Base-by-base conservation (phyloP, 2,888 invertebrate species). In the Noctua janthe region DNA sequence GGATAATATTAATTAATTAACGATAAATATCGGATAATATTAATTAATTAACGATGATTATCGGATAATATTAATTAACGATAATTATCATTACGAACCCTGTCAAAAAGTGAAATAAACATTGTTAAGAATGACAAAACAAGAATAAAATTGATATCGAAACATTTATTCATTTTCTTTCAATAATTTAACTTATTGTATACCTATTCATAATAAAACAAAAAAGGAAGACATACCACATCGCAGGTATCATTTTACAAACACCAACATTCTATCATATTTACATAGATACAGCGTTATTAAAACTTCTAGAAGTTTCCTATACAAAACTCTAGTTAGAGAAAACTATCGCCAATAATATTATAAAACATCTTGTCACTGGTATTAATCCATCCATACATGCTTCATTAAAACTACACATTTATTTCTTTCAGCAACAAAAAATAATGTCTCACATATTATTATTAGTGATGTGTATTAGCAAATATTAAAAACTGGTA, bases 171-270 rank as follows among this genome's bases (percentile, higher is more conserved):
- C 91, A 93, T 94, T 95, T 94, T 95, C 92, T 94, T 94, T 96
- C 94, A 97, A 97, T 97, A 97, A 97, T 96, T 97, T 97, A 97
- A 96, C 95, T 96, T 96, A 96, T 89, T 88, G 89, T 92, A 94
- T 90, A 93, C 90, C 93, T 96, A 94, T 95, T 95, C 93, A 96
- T 91, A 90, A 88, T 94, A 94, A 96, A 96, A 97, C 96, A 96
- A 95, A 94, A 94, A 91, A 95, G 96, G 97, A 96, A 97, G 96
- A 97, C 96, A 90, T 94, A 95, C 94, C 94, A 93, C 92, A 92
- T 92, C 89, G 87, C 90, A 91, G 92, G 93, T 93, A 93, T 92
- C 87, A 92, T 89, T 86, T 76, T 91, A 93, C 92, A 94, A 95
- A 94, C 93, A 94, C 94, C 92, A 95, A 95, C 94, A 94, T 94